Base-by-base conservation (phyloP, 2,797 vertebrate species). In the Phrynocephalus forsythii region DNA sequence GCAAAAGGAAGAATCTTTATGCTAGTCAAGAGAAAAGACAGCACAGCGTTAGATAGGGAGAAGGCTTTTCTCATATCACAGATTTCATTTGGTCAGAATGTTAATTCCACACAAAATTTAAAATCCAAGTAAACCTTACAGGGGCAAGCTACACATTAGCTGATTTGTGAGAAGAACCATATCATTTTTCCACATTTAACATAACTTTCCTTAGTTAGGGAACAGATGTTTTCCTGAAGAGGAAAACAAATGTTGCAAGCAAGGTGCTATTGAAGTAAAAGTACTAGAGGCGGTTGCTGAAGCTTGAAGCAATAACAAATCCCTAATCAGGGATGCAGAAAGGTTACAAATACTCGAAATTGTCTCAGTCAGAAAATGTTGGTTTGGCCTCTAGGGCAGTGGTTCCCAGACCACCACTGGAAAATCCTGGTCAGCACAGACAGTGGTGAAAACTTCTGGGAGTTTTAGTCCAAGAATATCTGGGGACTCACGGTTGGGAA, bases 1-100 rank as follows among this genome's bases (percentile, higher is more conserved):
- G 83, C 48, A 89, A 68, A 86, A 91, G 85, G 89, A 92, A 89
- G 92, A 90, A 5, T 85, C 88, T 93, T 91, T 79, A 78, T 22
- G 84, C 0, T 1, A 89, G 33, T 69, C 7, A 33, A 33, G 87
- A 92, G 88, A 83, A 22, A 86, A 88, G 71, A 82, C 9, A 90
- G 8, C 26, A 77, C 22, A 63, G 44, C 13, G 13, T 76, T 76
- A 84, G 22, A 33, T 26, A 82, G 4, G 13, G 13, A 20, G 38
- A 18, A 13, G 16, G 3, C 26, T 66, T 67, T 1, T 6, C 60
- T 67, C 28, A 56, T 75, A 80, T 67, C 72, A 67, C 10, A 73
- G 9, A 78, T 68, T 67, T 28, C 44, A 67, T 33, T 44, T 79
- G n/a, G 2, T 80, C 28, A 38, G n/a, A 16, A 20, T 38, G 5